These are phyloP conservation scores for Pogonocherus hispidulus DNA, from an alignment of 2,888 invertebrate species.

Conservation along the genomic window DNA sequence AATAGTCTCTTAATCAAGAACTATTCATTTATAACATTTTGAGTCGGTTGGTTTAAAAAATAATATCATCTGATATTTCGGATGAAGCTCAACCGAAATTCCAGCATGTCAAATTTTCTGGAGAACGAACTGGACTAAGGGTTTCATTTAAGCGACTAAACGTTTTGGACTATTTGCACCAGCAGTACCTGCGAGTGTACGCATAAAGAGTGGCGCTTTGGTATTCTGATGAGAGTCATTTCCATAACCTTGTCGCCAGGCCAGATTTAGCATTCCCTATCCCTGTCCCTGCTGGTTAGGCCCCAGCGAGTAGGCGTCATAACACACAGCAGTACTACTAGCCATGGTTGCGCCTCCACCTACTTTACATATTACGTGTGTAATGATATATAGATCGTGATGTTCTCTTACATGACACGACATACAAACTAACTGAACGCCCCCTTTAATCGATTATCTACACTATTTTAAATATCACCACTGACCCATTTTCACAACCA, in stretches of 20 bases:
- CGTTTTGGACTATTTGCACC: conserved; percentile 21
- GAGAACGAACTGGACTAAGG: not conserved
- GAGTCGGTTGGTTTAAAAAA: no score
- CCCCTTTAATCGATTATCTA: conserved; percentile 37
- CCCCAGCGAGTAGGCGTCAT: conserved; percentile 50
- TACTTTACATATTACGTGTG: conserved; percentile 61
- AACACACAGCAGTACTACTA: conserved; percentile 45
- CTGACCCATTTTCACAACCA: conserved; percentile 45
- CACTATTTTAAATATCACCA: conserved; percentile 42
- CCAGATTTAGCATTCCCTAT: conserved; percentile 47
- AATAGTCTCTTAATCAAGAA: no score
- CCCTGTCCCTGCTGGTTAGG: conserved; percentile 40
- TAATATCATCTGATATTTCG: no score
- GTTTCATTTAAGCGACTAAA: not conserved
- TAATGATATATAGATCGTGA: conserved; percentile 54
- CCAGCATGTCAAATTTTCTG: no score
- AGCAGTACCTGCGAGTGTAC: conserved; percentile 16
- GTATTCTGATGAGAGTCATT: conserved; percentile 62
- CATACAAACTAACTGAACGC: conserved; percentile 33
- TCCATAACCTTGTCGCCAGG: conserved; percentile 58
- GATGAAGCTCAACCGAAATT: no score
- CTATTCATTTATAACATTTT: no score
- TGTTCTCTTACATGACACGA: conserved; percentile 37
- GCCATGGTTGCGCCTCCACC: conserved; percentile 53
- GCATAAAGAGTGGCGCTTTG: conserved; percentile 58